A percentile compares a stretch with the other conserved stretches of the same genome.
Conservation (phyloP, 2,888 invertebrate genomes). For the Caradrina clavipalpis region DNA sequence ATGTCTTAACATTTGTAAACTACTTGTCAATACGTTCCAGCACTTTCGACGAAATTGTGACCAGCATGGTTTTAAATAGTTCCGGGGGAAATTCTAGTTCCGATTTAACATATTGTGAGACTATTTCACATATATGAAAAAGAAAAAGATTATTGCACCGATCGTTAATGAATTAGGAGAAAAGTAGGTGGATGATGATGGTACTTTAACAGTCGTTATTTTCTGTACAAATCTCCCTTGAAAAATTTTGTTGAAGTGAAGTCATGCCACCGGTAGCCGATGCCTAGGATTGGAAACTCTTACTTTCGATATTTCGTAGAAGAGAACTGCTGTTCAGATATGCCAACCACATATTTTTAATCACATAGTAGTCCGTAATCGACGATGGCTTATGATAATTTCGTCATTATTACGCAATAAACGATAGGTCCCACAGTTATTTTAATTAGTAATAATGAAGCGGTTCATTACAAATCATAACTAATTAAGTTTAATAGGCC, state of each 20-base stretch:
- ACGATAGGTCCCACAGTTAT: conserved; percentile 45
- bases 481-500: conserved; percentile 40
- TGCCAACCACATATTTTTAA: not conserved
- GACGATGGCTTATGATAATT: not conserved
- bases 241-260: no score
- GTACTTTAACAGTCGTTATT: no score
- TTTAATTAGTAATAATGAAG: conserved; percentile 55
- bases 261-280: no score
- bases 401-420: conserved; percentile 19
- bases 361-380: not conserved
- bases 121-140: no score
- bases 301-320: no score
- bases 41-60: conserved; percentile 35
- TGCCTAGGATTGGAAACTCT: no score
- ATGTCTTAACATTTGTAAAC: conserved; percentile 53
- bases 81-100: conserved; percentile 40
- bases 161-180: no score
- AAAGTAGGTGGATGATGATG: no score
- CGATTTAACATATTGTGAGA: not conserved
- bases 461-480: conserved; percentile 47
- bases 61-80: conserved; percentile 26
- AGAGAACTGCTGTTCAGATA: not conserved
- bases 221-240: no score
- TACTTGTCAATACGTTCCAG: conserved; percentile 27
- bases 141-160: no score